A percentile compares a stretch with the other conserved stretches of the same genome.
Conservation (phyloP, 2,113 vertebrate genomes). For the Connochaetes taurinus region DNA sequence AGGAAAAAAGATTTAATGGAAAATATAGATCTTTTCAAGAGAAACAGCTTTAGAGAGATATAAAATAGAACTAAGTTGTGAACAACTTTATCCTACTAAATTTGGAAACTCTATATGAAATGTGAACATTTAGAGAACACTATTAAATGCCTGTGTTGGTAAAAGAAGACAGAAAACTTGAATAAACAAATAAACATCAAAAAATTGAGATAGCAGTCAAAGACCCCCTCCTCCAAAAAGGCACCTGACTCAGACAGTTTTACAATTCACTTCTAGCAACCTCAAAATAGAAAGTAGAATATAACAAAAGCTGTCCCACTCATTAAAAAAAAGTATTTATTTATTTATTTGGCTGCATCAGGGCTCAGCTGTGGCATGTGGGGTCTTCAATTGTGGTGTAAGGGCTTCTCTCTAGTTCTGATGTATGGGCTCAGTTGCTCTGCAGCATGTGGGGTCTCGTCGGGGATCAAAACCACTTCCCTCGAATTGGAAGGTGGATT, state of each 20-base stretch:
- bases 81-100: neutral
- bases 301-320: neutral
- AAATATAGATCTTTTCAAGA: neutral
- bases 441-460: neutral
- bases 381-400: neutral
- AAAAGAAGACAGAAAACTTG: neutral
- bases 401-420: neutral
- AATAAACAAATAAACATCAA: neutral
- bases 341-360: neutral
- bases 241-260: neutral
- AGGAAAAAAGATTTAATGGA: neutral
- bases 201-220: neutral
- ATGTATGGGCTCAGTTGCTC: neutral
- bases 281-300: neutral
- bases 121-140: neutral
- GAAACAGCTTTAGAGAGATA: neutral
- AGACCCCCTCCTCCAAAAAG: neutral
- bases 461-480: neutral
- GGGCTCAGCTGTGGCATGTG: neutral
- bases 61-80: neutral
- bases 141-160: neutral
- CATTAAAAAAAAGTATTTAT: neutral
- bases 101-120: neutral
- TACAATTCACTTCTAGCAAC: neutral
- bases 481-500: neutral